phyloP scores from a whole-genome alignment of 2,113 vertebrate genomes.

The Tricholaema leucomelas region DNA sequence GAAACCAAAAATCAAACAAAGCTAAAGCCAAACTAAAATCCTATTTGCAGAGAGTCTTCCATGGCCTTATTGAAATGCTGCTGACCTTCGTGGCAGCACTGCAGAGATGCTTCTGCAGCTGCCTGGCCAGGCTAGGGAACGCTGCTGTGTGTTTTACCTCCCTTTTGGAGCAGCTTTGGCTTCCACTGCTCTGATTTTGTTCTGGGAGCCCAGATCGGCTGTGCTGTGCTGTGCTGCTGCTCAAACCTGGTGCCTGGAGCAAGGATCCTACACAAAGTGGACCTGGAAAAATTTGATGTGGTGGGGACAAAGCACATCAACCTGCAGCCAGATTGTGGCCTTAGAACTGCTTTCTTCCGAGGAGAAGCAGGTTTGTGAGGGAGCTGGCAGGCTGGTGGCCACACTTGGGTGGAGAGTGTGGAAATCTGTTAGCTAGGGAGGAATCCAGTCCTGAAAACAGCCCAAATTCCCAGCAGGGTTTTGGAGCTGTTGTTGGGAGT shows the following conservation, averaged over 20 bases:
- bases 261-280: constrained; percentile 51
- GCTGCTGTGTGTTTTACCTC: neutral
- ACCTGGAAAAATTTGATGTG: constrained; percentile 61
- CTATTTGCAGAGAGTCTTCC: neutral
- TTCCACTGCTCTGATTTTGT: neutral
- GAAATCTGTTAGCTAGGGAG: neutral
- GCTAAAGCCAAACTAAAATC: neutral
- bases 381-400: neutral
- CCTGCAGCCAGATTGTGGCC: constrained; percentile 25
- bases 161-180: neutral
- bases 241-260: constrained; percentile 74
- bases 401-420: accelerated
- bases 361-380: constrained; percentile 44
- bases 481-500: neutral
- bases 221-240: constrained; percentile 73
- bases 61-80: neutral
- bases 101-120: neutral
- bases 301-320: constrained; percentile 68
- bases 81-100: neutral
- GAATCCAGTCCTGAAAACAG: neutral
- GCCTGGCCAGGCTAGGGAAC: neutral
- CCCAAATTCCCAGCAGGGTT: neutral
- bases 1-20: neutral
- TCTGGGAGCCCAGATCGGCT: constrained; percentile 68
- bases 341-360: neutral